Evolutionary conservation across 2,113 vertebrate genomes (phyloP).

Genomic region (Emydocephalus ijimae): DNA sequence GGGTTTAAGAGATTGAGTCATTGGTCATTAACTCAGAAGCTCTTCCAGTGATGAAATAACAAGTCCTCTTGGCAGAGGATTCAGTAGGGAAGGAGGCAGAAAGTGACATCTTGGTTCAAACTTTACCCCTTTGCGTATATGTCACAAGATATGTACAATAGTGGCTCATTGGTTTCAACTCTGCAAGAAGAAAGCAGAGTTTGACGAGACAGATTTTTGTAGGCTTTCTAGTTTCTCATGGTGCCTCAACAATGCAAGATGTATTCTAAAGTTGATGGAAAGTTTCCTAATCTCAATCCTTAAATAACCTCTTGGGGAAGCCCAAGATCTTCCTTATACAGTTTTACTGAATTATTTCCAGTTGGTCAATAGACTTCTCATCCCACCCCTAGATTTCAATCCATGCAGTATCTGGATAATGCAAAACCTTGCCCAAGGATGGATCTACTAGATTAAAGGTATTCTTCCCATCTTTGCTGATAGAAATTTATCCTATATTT

Average conservation of each 20-base stretch:
- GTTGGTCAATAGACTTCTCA: background rate
- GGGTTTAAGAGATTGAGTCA: no score
- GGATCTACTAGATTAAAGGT: background rate
- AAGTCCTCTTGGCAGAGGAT: no score
- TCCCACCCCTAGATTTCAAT: background rate
- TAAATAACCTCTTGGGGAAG: background rate
- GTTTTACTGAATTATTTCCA: background rate
- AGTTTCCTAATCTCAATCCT: background rate
- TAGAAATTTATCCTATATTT: background rate
- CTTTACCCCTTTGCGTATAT: no score
- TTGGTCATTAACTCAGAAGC: no score
- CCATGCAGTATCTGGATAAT: background rate
- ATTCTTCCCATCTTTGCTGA: background rate
- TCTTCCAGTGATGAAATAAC: no score
- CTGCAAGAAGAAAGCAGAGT: background rate
- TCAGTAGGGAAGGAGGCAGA: no score
- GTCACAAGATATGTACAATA: no score
- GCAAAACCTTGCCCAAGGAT: background rate
- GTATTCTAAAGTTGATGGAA: background rate
- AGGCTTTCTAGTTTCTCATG: background rate
- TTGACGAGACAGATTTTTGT: background rate
- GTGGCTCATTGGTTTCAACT: background rate
- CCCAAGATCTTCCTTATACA: background rate
- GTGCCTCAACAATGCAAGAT: background rate
- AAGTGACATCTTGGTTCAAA: no score